A percentile compares a stretch with the other conserved stretches of the same genome.
phyloP scores from a whole-genome alignment of 2,797 vertebrate genomes.

The Enteromius paludinosus region DNA sequence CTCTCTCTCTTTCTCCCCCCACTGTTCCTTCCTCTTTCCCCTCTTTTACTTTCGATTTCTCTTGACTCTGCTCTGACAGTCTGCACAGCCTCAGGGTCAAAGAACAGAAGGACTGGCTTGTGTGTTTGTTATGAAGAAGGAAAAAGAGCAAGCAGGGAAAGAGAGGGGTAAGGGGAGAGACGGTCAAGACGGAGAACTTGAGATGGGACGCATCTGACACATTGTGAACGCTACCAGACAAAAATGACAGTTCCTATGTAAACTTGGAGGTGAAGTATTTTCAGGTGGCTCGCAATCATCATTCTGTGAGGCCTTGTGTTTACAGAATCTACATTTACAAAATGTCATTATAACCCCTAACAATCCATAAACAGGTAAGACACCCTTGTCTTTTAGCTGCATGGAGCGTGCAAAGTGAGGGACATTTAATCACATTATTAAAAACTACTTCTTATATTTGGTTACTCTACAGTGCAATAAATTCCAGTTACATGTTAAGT shows the following conservation, averaged over 20 bases:
- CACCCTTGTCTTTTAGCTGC: background rate
- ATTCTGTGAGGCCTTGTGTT: background rate
- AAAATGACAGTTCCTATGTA: constrained; percentile 6
- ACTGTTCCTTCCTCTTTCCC: constrained; percentile 65
- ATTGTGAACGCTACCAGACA: constrained; percentile 58
- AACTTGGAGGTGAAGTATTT: background rate
- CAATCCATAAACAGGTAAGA: background rate
- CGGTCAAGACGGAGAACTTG: constrained; percentile 22
- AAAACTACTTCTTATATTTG: background rate
- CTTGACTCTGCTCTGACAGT: constrained; percentile 85
- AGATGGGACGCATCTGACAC: constrained; percentile 66
- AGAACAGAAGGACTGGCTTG: constrained; percentile 84
- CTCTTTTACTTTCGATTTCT: constrained; percentile 69
- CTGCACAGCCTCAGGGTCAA: constrained; percentile 84
- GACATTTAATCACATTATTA: background rate
- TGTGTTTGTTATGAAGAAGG: constrained; percentile 76
- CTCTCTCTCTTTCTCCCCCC: constrained; percentile 73
- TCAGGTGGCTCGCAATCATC: background rate
- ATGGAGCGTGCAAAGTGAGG: background rate
- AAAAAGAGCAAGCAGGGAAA: constrained; percentile 69
- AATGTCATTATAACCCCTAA: background rate
- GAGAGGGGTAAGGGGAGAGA: constrained; percentile 65
- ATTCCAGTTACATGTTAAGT: background rate
- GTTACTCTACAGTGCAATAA: background rate
- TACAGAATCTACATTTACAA: background rate